Conservation (phyloP, 2,888 invertebrate species). For the Diabrotica balteata region DNA sequence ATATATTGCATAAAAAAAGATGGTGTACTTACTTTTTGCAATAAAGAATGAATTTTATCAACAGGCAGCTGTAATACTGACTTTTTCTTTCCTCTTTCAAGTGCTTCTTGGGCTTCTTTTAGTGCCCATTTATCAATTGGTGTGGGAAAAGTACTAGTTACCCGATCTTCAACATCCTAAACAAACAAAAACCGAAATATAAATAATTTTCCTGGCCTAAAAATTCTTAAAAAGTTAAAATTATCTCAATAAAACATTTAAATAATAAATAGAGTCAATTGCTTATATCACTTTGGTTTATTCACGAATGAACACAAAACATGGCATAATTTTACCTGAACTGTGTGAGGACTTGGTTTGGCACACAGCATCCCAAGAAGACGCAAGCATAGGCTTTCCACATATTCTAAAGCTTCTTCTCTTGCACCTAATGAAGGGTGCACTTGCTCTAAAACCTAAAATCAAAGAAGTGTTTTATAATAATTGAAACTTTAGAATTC, state of each 20-base stretch:
- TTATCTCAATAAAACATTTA: no score
- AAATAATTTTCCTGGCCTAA: not conserved
- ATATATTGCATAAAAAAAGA: no score
- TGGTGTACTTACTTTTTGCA: constrained; percentile 71
- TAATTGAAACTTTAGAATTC: no score
- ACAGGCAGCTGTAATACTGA: constrained; percentile 78
- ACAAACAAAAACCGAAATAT: constrained; percentile 1
- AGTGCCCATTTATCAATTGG: constrained; percentile 95
- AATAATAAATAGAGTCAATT: no score
- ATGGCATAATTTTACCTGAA: constrained; percentile 64
- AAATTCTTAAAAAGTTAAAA: not conserved
- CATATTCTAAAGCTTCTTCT: constrained; percentile 90
- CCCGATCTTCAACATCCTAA: constrained; percentile 92
- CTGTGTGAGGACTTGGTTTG: constrained; percentile 81
- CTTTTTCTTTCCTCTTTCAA: constrained; percentile 81
- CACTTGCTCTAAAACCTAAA: constrained; percentile 87
- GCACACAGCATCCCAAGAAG: constrained; percentile 89
- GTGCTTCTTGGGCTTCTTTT: constrained; percentile 84
- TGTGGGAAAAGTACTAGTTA: constrained; percentile 91
- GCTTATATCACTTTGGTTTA: no score
- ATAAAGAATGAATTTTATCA: constrained; percentile 87
- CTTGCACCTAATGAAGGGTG: constrained; percentile 86
- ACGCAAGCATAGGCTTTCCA: constrained; percentile 88
- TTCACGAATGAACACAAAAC: no score
- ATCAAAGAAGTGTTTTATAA: constrained; percentile 1